Base-by-base conservation (phyloP, 2,797 vertebrate genomes). In the Neomorphus geoffroyi region DNA sequence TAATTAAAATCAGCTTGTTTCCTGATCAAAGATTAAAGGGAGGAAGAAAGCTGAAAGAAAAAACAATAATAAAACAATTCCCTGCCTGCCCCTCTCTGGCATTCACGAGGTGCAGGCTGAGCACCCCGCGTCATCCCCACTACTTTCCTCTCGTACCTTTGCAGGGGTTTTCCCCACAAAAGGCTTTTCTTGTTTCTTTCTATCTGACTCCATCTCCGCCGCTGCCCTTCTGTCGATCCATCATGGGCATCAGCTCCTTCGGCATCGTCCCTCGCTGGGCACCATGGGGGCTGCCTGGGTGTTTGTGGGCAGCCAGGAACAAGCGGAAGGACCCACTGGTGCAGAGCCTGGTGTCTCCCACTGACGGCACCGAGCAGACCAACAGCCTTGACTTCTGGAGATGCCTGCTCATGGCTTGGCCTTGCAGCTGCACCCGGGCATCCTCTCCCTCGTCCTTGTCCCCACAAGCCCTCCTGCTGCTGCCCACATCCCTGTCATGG, bases 1-100 rank as follows among this genome's bases (percentile, higher is more conserved):
- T 96, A 94, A 66, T 97, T 97, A 96, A 95, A 97, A 80, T 95
- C 84, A 96, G 88, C 96, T 95, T 97, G 96, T 97, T 97, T 94
- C 53, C 75, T 6, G 77, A 96, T 94, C 91, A 92, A 93, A 96
- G 96, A 97, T 93, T 96, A 95, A 95, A 96, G 90, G 89, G 90
- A 93, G 86, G 77, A 95, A 80, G 85, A 80, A 85, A 78, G 83
- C 86, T 51, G 90, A 87, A 95, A 91, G 83, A 73, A 91, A 86
- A 86, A 88, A 92, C 9, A 66, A 86, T 64, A 94, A 75, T 72
- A 73, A 86, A 86, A 48, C 69, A 66, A 56, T 95, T 96, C 91
- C 75, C 86, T 91, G 72, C 45, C 93, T 88, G 92, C 88, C 61
- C 67, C 27, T 91, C 82, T 70, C 78, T 89, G 87, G 95, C 94